phyloP scores from a whole-genome alignment of 2,113 vertebrate genomes.

The Oncorhynchus tshawytscha region DNA sequence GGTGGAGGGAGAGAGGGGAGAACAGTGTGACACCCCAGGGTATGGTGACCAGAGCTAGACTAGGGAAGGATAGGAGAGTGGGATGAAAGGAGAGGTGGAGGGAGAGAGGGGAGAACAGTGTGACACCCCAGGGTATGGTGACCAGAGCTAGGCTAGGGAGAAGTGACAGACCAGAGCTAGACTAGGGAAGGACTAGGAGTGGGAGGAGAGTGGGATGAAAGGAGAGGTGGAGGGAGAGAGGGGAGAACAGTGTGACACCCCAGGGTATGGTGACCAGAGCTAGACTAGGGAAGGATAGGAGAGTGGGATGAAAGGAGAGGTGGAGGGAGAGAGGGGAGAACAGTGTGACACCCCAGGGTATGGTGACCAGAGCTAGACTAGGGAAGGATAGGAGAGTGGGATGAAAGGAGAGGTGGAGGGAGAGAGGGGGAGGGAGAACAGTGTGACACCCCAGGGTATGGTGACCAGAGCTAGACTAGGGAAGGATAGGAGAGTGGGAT shows the following conservation, averaged over 20 bases:
- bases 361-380: constrained; percentile 32
- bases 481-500: constrained; percentile 25
- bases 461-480: constrained; percentile 28
- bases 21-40: too few species aligned
- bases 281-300: constrained; percentile 17
- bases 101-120: too few species aligned
- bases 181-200: too few species aligned
- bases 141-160: too few species aligned
- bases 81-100: too few species aligned
- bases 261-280: constrained; percentile 33
- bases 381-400: constrained; percentile 23
- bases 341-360: not conserved
- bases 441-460: constrained; percentile 3
- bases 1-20: too few species aligned
- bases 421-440: constrained; percentile 13
- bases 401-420: constrained; percentile 17
- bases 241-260: not conserved
- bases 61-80: too few species aligned
- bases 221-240: constrained; percentile 24
- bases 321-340: constrained; percentile 18
- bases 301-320: too few species aligned
- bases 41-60: too few species aligned
- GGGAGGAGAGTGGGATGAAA: too few species aligned
- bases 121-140: too few species aligned
- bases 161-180: too few species aligned